phyloP scores from a whole-genome alignment of 2,113 vertebrate genomes.

The Ivindomyrus marchei region DNA sequence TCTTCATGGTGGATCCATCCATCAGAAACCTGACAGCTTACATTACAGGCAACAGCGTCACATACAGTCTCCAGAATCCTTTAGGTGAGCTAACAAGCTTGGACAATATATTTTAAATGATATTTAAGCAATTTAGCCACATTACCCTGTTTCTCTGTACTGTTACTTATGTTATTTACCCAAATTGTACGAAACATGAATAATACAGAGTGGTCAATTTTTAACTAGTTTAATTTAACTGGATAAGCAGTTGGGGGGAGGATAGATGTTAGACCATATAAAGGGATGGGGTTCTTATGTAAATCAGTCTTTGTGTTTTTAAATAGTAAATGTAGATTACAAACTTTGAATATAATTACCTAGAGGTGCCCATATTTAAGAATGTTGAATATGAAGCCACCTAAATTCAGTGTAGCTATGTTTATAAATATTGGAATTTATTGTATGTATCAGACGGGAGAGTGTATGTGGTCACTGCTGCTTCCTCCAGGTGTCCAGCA shows the following conservation, averaged over 20 bases:
- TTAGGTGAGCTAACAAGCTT: slow-evolving; percentile 36
- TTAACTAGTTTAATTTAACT: neutral
- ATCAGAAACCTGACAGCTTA: slow-evolving; percentile 38
- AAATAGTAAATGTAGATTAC: neutral
- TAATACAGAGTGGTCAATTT: neutral
- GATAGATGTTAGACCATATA: neutral
- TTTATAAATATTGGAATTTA: neutral
- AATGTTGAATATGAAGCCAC: neutral
- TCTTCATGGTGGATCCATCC: slow-evolving; percentile 41
- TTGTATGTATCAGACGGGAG: neutral
- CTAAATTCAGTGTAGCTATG: neutral
- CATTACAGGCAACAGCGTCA: slow-evolving; percentile 36
- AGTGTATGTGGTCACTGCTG: neutral
- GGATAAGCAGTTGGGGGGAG: neutral
- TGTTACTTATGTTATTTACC: neutral
- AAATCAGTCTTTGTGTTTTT: neutral
- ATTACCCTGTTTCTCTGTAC: neutral
- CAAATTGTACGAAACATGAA: neutral
- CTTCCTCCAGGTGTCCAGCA: slow-evolving; percentile 44
- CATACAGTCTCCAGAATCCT: slow-evolving; percentile 40
- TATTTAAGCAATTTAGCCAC: neutral
- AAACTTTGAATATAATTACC: neutral
- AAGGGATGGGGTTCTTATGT: neutral
- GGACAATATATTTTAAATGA: neutral
- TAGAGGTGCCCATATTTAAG: neutral